Evolutionary conservation across 1,140 invertebrate genomes (phyloP).

Genomic region (Drosophila repleta): DNA sequence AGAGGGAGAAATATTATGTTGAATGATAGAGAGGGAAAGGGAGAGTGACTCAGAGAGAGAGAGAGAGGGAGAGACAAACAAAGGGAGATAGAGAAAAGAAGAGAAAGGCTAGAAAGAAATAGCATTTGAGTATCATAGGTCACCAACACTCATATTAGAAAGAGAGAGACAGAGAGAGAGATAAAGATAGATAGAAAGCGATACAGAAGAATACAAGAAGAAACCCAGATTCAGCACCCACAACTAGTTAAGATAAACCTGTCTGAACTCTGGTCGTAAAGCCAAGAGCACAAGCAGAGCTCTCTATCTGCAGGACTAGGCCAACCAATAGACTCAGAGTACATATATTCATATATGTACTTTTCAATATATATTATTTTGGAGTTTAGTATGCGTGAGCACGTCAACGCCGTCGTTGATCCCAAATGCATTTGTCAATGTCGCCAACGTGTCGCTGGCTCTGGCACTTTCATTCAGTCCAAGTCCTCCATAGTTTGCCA

Average conservation of each 20-base stretch:
- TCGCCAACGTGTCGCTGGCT: constrained; percentile 64
- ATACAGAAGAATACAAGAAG: background rate
- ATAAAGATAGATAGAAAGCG: background rate
- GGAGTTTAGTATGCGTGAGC: constrained; percentile 61
- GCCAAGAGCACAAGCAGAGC: background rate
- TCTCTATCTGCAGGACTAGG: constrained; percentile 25
- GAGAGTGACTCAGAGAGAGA: background rate
- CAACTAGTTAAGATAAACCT: background rate
- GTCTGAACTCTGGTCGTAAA: background rate
- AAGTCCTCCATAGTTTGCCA: constrained; percentile 21
- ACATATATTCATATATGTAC: background rate
- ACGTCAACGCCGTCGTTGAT: constrained; percentile 58
- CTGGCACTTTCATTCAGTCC: constrained; percentile 22
- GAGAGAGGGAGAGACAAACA: background rate
- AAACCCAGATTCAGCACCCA: background rate
- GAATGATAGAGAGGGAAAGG: background rate
- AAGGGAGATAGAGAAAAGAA: background rate
- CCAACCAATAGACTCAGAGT: background rate
- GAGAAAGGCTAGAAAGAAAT: background rate
- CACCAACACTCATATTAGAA: too few species aligned
- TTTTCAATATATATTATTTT: constrained; percentile 24
- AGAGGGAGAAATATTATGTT: too few species aligned
- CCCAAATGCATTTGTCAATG: constrained; percentile 77
- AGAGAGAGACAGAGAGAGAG: too few species aligned
- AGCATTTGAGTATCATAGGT: too few species aligned